Evolutionary conservation across 2,113 vertebrate species (phyloP), one percentile per base, ranked within the genome.

Genomic region (Ceyx cyanopectus): DNA sequence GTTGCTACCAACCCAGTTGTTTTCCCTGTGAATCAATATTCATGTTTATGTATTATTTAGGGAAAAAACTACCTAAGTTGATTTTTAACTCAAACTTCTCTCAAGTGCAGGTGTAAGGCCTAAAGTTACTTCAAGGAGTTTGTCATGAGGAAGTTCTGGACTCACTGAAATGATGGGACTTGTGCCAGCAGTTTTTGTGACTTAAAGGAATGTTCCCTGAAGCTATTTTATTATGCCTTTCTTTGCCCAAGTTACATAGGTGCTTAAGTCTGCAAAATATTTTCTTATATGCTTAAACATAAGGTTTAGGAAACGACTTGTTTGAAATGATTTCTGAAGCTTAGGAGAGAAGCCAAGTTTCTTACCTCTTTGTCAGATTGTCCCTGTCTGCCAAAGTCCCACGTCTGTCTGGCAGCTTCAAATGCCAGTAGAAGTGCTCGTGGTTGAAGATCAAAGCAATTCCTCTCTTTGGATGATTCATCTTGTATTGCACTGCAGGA

Each of bases 371-470:
- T 24, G 67, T 73, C 27, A 99, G 97, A 72, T 98, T 99, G 40
- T 95, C n/a, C 76, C 96, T 95, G 95, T 99, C 99, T 10, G 97
- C 96, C 4, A 62, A 78, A 56, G 99, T 99, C 48, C 99, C 99
- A 12, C 92, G 89, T 73, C 99, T 97, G 0, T 93, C 63, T 2
- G 23, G 17, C 85, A 99, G 60, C 1, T 0, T 93, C 41, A 99
- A 96, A 1, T 74, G 95, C 99, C 99, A 99, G 79, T 22, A 98
- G 93, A 99, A 99, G 40, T 24, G 83, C 90, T 99, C 99, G 0
- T 99, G 99, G 95, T 99, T 99, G 94, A 99, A 99, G 92, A 99
- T 98, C 9, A 99, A 96, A 0, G 99, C 99, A 19, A 98, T 32
- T 51, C 99, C 99, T 95, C 99, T 97, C 66, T 93, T 97, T 63